Evolutionary conservation across 92 coral and sea anemone species (phyloP), one percentile per base, ranked within the genome.

Genomic region (Virgularia gustaviana): DNA sequence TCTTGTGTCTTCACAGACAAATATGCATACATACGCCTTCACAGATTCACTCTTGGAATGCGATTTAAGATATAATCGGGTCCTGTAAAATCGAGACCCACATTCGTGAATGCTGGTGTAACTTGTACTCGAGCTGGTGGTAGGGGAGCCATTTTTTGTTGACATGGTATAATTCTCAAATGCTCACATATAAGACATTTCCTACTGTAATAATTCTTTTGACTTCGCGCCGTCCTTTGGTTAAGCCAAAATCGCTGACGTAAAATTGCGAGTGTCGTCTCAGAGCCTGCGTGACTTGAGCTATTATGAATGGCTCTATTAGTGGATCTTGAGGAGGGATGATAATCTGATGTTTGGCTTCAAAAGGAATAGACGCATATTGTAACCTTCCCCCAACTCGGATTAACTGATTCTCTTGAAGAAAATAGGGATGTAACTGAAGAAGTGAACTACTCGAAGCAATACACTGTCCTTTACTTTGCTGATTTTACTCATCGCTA

Each of bases 221-320:
- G 23, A 78, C 67, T 13, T 78, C 77, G 5, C 62, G 57, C 25
- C 77, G 11, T n/a, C n/a, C n/a, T n/a, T n/a, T n/a, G n/a, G n/a
- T n/a, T n/a, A n/a, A n/a, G 23, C 83, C 77, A 49, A 49, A 27
- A 79, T 30, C 79, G 18, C 49, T 79, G 72, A 16, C 73, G 56
- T 0, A 79, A 44, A 44, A 79, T 51, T 12, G 71, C n/a, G n/a
- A n/a, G n/a, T n/a, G n/a, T n/a, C n/a, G n/a, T n/a, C n/a, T n/a
- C n/a, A n/a, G n/a, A n/a, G n/a, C n/a, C n/a, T n/a, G n/a, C n/a
- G n/a, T n/a, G n/a, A n/a, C n/a, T n/a, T n/a, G n/a, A n/a, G n/a
- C n/a, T n/a, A n/a, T n/a, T n/a, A n/a, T n/a, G n/a, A n/a, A n/a
- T n/a, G n/a, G n/a, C n/a, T n/a, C n/a, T n/a, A n/a, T n/a, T n/a